Conservation (phyloP, 2,797 vertebrate genomes). For the Acanthiza pusilla region DNA sequence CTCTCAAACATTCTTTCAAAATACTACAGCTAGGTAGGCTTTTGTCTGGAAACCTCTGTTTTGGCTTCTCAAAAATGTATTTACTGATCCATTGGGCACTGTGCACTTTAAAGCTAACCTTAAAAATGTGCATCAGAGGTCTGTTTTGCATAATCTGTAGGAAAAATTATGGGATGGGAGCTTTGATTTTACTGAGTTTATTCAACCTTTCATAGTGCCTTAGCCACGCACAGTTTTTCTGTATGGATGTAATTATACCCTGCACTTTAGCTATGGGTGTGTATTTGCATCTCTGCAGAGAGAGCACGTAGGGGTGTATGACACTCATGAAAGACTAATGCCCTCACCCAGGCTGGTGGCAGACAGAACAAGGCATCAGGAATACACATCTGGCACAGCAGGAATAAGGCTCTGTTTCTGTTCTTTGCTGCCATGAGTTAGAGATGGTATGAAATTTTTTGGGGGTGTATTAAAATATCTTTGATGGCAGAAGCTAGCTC, state of each 20-base stretch:
- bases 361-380: background rate
- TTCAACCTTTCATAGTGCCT: background rate
- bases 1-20: background rate
- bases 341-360: background rate
- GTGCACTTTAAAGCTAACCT: background rate
- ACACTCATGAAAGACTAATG: background rate
- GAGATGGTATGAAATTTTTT: background rate
- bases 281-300: background rate
- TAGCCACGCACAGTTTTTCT: background rate
- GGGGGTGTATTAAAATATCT: background rate
- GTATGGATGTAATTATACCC: background rate
- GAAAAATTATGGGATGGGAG: background rate
- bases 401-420: background rate
- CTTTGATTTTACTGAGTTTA: background rate
- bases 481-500: background rate
- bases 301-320: fast-evolving
- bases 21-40: background rate
- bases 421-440: background rate
- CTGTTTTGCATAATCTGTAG: background rate
- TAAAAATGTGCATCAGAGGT: background rate
- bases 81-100: background rate
- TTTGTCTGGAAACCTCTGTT: background rate
- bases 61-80: background rate
- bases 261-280: background rate
- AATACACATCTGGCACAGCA: background rate